Percentiles rank a stretch among this genome's conserved stretches.
Conservation (phyloP, 2,113 vertebrate genomes). For the Vulpes vulpes region DNA sequence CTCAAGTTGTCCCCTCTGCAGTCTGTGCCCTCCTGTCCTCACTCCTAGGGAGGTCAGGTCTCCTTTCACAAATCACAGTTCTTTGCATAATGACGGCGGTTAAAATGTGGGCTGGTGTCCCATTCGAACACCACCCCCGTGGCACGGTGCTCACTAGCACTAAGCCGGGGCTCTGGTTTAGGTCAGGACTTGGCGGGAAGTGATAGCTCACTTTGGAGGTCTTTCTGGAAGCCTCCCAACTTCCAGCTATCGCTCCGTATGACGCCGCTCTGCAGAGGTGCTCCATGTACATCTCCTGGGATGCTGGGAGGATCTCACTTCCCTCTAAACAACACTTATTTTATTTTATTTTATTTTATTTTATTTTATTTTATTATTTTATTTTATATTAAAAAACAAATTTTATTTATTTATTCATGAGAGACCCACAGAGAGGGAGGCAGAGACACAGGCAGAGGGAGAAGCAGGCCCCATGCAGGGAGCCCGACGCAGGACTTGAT, state of each 20-base stretch:
- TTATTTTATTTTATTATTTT: no score
- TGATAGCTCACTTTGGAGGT: background rate
- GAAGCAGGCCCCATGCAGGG: no score
- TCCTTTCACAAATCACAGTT: background rate
- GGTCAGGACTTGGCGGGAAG: background rate
- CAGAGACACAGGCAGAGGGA: no score
- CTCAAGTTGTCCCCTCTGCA: rapidly evolving
- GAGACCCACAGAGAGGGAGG: no score
- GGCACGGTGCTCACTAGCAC: background rate
- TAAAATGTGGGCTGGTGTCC: background rate
- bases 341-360: background rate
- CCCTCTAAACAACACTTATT: background rate
- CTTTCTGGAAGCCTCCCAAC: background rate
- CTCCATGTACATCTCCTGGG: background rate
- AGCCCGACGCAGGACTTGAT: no score
- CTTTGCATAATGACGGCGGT: background rate
- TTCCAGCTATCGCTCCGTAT: background rate
- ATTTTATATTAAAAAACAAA: no score
- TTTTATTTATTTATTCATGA: no score
- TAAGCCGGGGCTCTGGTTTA: background rate
- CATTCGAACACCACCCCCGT: background rate
- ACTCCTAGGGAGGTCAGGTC: background rate
- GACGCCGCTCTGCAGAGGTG: background rate
- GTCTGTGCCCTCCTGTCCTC: background rate
- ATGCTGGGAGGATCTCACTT: background rate